These are phyloP conservation scores for Scaptomyza tumidula DNA, from an alignment of 2,888 invertebrate species.

Conservation along the genomic window DNA sequence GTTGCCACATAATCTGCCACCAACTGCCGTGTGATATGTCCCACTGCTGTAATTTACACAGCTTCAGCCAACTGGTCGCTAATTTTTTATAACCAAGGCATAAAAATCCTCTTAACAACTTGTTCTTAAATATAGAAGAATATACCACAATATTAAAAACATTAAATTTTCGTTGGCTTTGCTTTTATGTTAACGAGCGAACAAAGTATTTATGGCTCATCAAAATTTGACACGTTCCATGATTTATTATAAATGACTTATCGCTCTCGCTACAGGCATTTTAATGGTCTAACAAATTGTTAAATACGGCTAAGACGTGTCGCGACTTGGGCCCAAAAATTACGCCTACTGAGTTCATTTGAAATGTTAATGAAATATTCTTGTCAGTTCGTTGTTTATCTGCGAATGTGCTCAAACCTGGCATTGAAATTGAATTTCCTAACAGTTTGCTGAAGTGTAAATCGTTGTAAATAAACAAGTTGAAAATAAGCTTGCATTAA, in stretches of 20 bases:
- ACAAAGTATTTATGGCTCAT: slow-evolving; percentile 8
- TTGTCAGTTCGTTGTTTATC: slow-evolving; percentile 11
- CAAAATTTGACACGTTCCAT: slow-evolving; percentile 16
- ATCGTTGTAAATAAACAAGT: background rate
- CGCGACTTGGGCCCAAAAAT: slow-evolving; percentile 16
- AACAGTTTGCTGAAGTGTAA: background rate
- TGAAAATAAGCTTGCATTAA: background rate
- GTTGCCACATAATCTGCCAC: slow-evolving; percentile 60
- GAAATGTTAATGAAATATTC: slow-evolving; percentile 11
- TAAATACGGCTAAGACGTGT: slow-evolving; percentile 13
- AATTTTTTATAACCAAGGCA: slow-evolving; percentile 52
- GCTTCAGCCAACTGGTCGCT: slow-evolving; percentile 36
- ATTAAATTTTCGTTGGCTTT: slow-evolving; percentile 10
- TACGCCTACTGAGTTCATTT: slow-evolving; percentile 22
- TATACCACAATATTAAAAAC: slow-evolving; percentile 7
- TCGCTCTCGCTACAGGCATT: slow-evolving; percentile 9
- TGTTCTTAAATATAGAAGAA: slow-evolving; percentile 11
- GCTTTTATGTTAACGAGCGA: slow-evolving; percentile 5
- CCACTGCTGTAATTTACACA: slow-evolving; percentile 18
- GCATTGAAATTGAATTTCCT: slow-evolving; percentile 27
- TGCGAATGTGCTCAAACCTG: background rate
- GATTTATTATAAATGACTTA: slow-evolving; percentile 33
- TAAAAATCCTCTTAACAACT: slow-evolving; percentile 27
- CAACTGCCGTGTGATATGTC: background rate
- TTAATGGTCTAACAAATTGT: slow-evolving; percentile 36